Evolutionary conservation across 1,140 invertebrate genomes (phyloP), one percentile per base, ranked within the genome.

Genomic region (Ylistrum balloti): DNA sequence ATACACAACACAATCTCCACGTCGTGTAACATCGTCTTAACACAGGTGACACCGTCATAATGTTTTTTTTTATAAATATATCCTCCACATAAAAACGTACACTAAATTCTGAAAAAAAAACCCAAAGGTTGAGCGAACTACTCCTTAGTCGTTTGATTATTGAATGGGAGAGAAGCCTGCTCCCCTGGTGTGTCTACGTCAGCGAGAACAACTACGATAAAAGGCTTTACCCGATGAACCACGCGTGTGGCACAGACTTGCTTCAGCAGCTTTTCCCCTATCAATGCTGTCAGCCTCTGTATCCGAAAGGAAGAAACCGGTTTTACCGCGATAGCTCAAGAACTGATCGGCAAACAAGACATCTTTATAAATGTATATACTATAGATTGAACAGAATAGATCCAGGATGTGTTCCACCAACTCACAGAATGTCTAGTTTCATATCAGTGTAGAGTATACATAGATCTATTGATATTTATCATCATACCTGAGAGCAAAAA

Each of bases 241-340:
- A 74, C 22, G 56, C 56, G 56, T n/a, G 56, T 74, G 56, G 56
- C 56, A 28, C 56, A 74, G 56, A 74, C 56, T 74, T 74, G 56
- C 56, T 74, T 74, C 56, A 74, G 20, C 56, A 74, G 56, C 56
- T 74, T 74, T 74, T n/a, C 1, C n/a, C 56, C 22, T 74, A 74
- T 74, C 56, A 9, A 74, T 28, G 56, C 56, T 74, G 56, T 74
- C 56, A 74, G 56, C 56, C n/a, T 74, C 56, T 74, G 56, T 28
- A 74, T 74, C 56, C 56, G 28, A 74, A 74, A 74, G 56, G 9
- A 74, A 28, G 56, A 74, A 74, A 74, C 56, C 56, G 56, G 56
- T 74, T 74, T 74, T 74, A 74, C 56, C 22, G 56, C 56, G 22
- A 22, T 74, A 5, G 22, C 56, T n/a, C n/a, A 74, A 74, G 56